Evolutionary conservation across 2,797 vertebrate species (phyloP).

Genomic region (Clarias platycephalus): DNA sequence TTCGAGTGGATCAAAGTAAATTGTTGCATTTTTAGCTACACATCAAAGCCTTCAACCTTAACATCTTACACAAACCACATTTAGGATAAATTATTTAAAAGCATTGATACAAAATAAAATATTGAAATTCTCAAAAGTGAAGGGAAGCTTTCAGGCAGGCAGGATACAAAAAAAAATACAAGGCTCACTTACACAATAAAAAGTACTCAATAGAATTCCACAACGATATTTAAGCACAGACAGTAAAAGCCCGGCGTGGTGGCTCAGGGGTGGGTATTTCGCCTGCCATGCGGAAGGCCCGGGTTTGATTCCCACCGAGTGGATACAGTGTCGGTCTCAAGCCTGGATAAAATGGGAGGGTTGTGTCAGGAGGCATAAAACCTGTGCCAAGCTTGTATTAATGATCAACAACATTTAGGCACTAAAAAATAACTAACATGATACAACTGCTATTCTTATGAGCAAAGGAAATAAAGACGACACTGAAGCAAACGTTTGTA

Average conservation of each 20-base stretch:
- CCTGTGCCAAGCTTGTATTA: too few species aligned
- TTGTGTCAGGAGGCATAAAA: too few species aligned
- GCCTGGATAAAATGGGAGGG: too few species aligned
- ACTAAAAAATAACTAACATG: too few species aligned
- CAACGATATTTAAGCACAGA: not conserved
- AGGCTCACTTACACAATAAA: not conserved
- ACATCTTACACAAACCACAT: not conserved
- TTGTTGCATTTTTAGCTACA: not conserved
- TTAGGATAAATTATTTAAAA: not conserved
- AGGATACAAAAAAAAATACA: not conserved
- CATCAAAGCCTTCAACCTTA: not conserved
- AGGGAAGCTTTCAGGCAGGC: not conserved
- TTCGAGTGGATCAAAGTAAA: not conserved
- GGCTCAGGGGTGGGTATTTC: too few species aligned
- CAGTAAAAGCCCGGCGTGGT: too few species aligned
- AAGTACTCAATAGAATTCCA: not conserved
- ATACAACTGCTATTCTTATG: accelerated
- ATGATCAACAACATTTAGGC: too few species aligned
- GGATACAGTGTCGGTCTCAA: too few species aligned
- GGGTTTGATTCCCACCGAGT: too few species aligned
- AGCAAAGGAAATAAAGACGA: not conserved
- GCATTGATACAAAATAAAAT: not conserved
- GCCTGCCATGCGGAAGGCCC: too few species aligned
- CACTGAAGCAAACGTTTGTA: not conserved
- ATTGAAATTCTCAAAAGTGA: not conserved